Evolutionary conservation across 37 sponge, comb jelly and placozoan species (phyloP).

Genomic region (Aphrocallistes beatrix): DNA sequence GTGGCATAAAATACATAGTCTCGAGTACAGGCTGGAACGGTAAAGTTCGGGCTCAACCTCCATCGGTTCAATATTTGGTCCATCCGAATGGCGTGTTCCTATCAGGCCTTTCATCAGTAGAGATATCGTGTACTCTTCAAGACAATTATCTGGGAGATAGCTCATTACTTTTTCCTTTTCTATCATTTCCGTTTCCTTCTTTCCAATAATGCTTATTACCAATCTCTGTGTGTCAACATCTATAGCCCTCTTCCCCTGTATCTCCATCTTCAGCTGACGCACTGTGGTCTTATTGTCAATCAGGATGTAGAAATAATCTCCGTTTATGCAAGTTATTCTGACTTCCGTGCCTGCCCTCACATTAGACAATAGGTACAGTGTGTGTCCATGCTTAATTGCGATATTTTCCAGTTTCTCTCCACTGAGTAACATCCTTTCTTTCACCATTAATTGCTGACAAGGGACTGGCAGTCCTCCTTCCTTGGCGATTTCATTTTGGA

Average conservation of each 20-base stretch:
- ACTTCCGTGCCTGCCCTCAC: neutral
- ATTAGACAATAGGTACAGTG: neutral
- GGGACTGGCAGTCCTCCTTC: neutral
- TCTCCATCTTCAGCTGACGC: neutral
- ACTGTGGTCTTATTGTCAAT: neutral
- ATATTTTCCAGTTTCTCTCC: neutral
- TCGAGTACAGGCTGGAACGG: too few relatives aligned
- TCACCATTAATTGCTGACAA: neutral
- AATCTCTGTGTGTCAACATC: neutral
- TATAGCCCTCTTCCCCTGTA: neutral
- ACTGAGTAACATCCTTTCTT: neutral
- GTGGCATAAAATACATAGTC: too few relatives aligned
- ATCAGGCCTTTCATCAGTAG: too few relatives aligned
- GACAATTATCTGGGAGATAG: neutral
- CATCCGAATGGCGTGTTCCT: too few relatives aligned
- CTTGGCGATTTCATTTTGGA: neutral
- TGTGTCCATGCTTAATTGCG: neutral
- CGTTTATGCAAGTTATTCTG: neutral
- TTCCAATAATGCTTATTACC: neutral
- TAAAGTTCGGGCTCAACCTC: too few relatives aligned
- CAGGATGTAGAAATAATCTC: neutral
- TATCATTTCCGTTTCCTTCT: neutral
- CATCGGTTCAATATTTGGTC: too few relatives aligned
- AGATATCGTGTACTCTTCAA: too few relatives aligned
- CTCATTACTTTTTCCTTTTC: neutral